A percentile compares a stretch with the other conserved stretches of the same genome.
phyloP scores from a whole-genome alignment of 2,888 invertebrate genomes.

The Tortrix viridana region DNA sequence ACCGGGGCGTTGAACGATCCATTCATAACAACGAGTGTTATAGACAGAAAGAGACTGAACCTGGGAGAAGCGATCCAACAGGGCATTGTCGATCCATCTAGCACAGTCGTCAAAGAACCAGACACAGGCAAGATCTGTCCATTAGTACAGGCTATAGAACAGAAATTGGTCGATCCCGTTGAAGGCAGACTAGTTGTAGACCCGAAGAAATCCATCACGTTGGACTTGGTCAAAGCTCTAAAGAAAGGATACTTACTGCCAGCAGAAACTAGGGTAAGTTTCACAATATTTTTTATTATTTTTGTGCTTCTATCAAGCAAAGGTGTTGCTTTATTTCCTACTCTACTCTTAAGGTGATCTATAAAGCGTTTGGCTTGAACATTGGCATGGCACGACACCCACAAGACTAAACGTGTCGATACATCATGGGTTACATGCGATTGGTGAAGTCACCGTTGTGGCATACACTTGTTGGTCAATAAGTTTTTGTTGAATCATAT shows the following conservation, averaged over 20 bases:
- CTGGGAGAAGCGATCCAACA: conserved; percentile 90
- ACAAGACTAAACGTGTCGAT: conserved; percentile 66
- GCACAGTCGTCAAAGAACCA: conserved; percentile 92
- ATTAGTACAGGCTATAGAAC: conserved; percentile 89
- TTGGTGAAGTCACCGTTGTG: conserved; percentile 65
- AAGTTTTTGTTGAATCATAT: conserved; percentile 18
- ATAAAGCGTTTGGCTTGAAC: conserved; percentile 79
- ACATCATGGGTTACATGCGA: conserved; percentile 57
- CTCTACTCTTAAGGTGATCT: conserved; percentile 75
- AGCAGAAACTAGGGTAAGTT: conserved; percentile 97
- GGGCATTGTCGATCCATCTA: conserved; percentile 93
- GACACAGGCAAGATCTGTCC: conserved; percentile 90
- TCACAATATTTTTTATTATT: conserved; percentile 51
- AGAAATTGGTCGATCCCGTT: conserved; percentile 88
- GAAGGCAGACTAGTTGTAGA: conserved; percentile 88
- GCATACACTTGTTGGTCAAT: conserved; percentile 48
- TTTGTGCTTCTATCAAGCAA: conserved; percentile 75
- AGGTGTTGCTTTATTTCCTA: conserved; percentile 80
- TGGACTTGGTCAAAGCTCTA: conserved; percentile 93
- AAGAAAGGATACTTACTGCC: conserved; percentile 94
- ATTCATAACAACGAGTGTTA: conserved; percentile 88
- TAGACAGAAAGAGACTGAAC: conserved; percentile 89
- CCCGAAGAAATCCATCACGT: conserved; percentile 82
- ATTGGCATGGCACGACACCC: conserved; percentile 81
- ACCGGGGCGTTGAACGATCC: conserved; percentile 93